A percentile compares a stretch with the other conserved stretches of the same genome.
Evolutionary conservation across 2,797 vertebrate genomes (phyloP).

Genomic region (Poliocrania exsul): DNA sequence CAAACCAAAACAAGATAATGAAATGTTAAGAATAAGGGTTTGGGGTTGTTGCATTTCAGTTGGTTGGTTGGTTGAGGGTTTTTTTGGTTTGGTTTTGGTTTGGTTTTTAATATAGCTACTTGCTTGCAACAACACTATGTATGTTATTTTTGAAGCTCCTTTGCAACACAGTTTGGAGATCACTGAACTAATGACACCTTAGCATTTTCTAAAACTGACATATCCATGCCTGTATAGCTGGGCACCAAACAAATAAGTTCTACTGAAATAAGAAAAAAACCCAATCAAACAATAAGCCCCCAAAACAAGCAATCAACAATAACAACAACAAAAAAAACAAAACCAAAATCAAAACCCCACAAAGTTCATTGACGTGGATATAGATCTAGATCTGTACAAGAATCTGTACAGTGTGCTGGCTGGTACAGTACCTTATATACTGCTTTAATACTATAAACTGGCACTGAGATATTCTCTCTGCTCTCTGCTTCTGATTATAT

Average conservation of each 20-base stretch:
- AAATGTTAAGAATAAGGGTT: background rate
- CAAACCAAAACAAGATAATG: background rate
- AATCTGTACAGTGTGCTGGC: background rate
- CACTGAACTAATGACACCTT: background rate
- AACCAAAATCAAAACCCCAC: fast-evolving
- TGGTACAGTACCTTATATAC: fast-evolving
- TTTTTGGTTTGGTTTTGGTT: background rate
- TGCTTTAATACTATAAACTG: background rate
- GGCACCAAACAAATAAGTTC: background rate
- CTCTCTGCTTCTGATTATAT: background rate
- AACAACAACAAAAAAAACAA: too few relatives aligned
- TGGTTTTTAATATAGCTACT: background rate
- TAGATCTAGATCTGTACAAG: background rate
- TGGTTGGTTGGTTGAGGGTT: too few relatives aligned
- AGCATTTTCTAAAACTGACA: background rate
- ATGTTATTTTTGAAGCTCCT: background rate
- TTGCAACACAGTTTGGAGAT: background rate
- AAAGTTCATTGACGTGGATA: background rate
- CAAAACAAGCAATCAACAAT: too few relatives aligned
- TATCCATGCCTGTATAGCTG: background rate
- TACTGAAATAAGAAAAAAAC: background rate
- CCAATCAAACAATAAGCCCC: too few relatives aligned
- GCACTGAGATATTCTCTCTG: background rate
- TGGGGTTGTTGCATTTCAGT: fast-evolving
- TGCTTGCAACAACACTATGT: background rate